Percentiles rank a stretch among this genome's conserved stretches.
These are phyloP conservation scores for Drosophila neotestacea DNA, from an alignment of 2,888 invertebrate genomes.

Conservation along the genomic window DNA sequence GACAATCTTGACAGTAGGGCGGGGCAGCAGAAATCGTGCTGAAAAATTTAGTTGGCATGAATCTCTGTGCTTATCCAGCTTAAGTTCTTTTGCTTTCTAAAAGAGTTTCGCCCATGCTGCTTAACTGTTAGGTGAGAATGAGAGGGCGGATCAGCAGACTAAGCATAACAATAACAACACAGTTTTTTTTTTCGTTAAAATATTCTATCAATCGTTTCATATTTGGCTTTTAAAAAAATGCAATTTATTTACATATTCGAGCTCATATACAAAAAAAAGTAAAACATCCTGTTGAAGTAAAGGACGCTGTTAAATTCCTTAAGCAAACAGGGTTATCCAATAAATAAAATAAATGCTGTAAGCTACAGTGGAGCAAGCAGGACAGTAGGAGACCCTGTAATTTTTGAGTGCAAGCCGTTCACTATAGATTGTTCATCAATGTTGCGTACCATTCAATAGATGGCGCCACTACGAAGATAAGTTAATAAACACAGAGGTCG, in stretches of 20 bases:
- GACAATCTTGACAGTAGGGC: constrained; percentile 10
- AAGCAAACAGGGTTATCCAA: too few species aligned
- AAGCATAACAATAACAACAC: background rate
- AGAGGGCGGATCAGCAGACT: constrained; percentile 1
- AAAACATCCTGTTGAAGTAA: too few species aligned
- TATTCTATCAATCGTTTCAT: background rate
- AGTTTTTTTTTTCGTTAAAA: background rate
- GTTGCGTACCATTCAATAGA: too few species aligned
- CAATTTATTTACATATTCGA: background rate
- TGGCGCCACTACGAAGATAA: too few species aligned
- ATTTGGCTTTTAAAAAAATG: background rate
- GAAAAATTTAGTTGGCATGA: constrained; percentile 5
- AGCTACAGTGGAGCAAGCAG: too few species aligned
- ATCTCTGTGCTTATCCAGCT: constrained; percentile 21
- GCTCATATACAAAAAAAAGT: too few species aligned
- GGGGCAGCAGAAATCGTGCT: background rate
- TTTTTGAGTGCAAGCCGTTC: too few species aligned
- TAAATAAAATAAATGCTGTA: too few species aligned
- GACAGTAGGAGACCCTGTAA: too few species aligned
- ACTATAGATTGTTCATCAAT: too few species aligned
- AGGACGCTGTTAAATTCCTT: too few species aligned
- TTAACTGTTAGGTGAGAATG: constrained; percentile 11
- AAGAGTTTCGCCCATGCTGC: constrained; percentile 26
- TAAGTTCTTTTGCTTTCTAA: constrained; percentile 6
- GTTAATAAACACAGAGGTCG: too few species aligned